Evolutionary conservation across 2,113 vertebrate genomes (phyloP).

Genomic region (Drymodes brunneopygia): DNA sequence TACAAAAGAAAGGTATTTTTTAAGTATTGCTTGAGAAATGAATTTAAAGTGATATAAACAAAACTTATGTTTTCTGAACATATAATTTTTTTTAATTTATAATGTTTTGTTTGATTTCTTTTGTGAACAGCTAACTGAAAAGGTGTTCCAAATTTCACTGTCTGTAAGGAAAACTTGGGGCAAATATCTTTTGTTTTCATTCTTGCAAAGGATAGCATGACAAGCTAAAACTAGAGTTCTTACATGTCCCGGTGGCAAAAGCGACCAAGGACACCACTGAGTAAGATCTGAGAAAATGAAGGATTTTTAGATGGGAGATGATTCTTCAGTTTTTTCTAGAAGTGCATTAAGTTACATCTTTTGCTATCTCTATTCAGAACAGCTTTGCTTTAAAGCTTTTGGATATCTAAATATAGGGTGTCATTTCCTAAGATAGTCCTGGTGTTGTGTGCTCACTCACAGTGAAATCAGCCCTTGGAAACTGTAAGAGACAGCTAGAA

Average conservation of each 20-base stretch:
- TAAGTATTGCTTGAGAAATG: background rate
- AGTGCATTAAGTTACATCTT: background rate
- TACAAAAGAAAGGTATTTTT: background rate
- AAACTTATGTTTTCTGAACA: background rate
- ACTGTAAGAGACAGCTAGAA: background rate
- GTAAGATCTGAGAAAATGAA: background rate
- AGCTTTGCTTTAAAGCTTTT: background rate
- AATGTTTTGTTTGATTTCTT: background rate
- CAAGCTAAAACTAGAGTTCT: background rate
- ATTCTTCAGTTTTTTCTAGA: background rate
- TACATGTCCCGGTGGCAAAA: background rate
- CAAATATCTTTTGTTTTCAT: background rate
- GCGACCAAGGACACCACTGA: accelerated
- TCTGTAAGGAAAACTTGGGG: background rate
- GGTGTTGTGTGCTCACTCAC: background rate
- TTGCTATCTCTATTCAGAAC: background rate
- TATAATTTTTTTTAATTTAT: background rate
- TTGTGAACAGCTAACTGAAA: background rate
- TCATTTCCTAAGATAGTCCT: background rate
- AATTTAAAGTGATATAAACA: background rate
- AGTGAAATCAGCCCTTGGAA: background rate
- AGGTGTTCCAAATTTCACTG: background rate
- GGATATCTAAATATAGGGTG: background rate
- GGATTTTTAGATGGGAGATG: background rate
- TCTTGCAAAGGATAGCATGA: background rate